Evolutionary conservation across 2,888 invertebrate species (phyloP).

Genomic region (Meiosimyza decipiens): DNA sequence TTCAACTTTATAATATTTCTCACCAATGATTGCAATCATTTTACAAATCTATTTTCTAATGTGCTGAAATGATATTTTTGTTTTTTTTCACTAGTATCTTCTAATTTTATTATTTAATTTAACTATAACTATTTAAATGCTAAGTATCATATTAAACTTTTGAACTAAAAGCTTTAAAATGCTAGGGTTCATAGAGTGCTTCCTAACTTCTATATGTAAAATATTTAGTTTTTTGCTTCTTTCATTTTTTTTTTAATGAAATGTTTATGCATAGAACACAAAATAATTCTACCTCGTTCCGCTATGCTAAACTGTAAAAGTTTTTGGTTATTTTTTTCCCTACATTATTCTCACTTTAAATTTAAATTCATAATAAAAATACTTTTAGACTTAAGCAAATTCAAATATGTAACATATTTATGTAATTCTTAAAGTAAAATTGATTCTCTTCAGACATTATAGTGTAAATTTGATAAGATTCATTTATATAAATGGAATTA

Average conservation of each 20-base stretch:
- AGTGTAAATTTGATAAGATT: conserved; percentile 14
- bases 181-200: neutral
- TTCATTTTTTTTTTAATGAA: conserved; percentile 5
- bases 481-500: conserved; percentile 21
- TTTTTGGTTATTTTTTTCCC: too few relatives aligned
- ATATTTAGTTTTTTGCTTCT: conserved; percentile 16
- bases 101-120: neutral
- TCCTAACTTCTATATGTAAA: conserved; percentile 7
- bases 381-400: too few relatives aligned
- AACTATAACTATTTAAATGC: neutral
- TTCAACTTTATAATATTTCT: too few relatives aligned
- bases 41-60: too few relatives aligned
- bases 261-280: neutral
- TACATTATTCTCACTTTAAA: too few relatives aligned
- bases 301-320: too few relatives aligned
- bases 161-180: conserved; percentile 12
- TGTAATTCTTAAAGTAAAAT: neutral
- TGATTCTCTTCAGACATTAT: neutral
- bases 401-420: neutral
- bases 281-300: conserved; percentile 10
- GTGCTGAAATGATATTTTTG: too few relatives aligned
- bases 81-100: too few relatives aligned
- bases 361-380: too few relatives aligned
- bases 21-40: too few relatives aligned
- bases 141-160: conserved; percentile 12